Conservation (phyloP, 2,797 vertebrate genomes). For the Pterois miles region DNA sequence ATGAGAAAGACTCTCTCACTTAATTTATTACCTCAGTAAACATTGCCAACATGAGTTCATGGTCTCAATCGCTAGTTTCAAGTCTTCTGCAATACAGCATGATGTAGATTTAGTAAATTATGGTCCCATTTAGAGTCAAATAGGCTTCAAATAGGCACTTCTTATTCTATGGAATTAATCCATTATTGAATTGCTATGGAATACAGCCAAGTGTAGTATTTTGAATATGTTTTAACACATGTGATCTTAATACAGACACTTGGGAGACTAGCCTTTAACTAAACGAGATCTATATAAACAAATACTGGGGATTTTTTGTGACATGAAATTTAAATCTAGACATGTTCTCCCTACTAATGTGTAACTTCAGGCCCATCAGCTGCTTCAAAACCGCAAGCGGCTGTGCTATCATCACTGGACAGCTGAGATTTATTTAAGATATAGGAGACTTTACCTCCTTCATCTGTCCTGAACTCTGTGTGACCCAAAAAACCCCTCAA, state of each 20-base stretch:
- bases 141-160: too few species aligned
- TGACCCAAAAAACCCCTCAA: conserved; percentile 14
- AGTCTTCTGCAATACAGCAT: too few species aligned
- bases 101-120: too few species aligned
- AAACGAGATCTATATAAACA: not conserved
- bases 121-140: too few species aligned
- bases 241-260: not conserved
- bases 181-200: too few species aligned
- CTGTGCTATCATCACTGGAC: not conserved
- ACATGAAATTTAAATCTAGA: not conserved
- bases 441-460: not conserved
- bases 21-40: too few species aligned
- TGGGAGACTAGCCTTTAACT: not conserved
- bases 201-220: too few species aligned
- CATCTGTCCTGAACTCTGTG: not conserved
- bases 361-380: not conserved
- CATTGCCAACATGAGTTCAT: too few species aligned
- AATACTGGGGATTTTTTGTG: not conserved
- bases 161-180: too few species aligned
- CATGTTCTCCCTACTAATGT: not conserved
- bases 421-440: not conserved
- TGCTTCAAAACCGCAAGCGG: not conserved
- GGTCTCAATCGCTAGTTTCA: too few species aligned
- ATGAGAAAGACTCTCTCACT: too few species aligned
- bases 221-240: too few species aligned